Percentiles rank a stretch among this genome's conserved stretches.
phyloP scores from a whole-genome alignment of 2,888 invertebrate species.

The Nesidiocoris tenuis region DNA sequence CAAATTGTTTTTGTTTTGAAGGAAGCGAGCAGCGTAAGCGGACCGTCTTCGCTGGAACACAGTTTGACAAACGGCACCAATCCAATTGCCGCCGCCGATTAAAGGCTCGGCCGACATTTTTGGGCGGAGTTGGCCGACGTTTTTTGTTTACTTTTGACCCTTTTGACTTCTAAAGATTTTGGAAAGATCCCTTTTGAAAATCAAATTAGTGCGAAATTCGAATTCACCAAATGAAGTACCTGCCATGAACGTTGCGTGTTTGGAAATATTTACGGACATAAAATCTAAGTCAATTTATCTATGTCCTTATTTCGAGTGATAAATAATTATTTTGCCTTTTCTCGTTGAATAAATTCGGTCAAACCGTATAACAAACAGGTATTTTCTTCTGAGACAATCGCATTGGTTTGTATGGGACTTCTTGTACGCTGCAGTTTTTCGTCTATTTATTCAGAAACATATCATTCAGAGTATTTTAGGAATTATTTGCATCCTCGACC shows the following conservation, averaged over 20 bases:
- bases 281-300: background rate
- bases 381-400: too few relatives aligned
- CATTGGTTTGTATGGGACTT: too few relatives aligned
- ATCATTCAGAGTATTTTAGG: too few relatives aligned
- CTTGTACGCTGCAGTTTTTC: too few relatives aligned
- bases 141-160: background rate
- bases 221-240: background rate
- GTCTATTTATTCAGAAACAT: too few relatives aligned
- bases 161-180: background rate
- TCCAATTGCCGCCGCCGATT: conserved; percentile 34
- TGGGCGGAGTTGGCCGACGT: background rate
- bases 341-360: too few relatives aligned
- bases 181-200: background rate
- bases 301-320: too few relatives aligned
- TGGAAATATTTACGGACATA: background rate
- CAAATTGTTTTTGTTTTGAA: conserved; percentile 13
- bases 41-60: conserved; percentile 22
- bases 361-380: too few relatives aligned
- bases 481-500: too few relatives aligned
- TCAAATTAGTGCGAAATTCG: background rate
- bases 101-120: conserved; percentile 3
- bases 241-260: background rate
- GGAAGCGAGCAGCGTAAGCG: conserved; percentile 33
- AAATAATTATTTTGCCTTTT: too few relatives aligned
- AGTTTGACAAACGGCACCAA: conserved; percentile 33